Evolutionary conservation across 2,113 vertebrate species (phyloP), one percentile per base, ranked within the genome.

Genomic region (Plotosus lineatus): DNA sequence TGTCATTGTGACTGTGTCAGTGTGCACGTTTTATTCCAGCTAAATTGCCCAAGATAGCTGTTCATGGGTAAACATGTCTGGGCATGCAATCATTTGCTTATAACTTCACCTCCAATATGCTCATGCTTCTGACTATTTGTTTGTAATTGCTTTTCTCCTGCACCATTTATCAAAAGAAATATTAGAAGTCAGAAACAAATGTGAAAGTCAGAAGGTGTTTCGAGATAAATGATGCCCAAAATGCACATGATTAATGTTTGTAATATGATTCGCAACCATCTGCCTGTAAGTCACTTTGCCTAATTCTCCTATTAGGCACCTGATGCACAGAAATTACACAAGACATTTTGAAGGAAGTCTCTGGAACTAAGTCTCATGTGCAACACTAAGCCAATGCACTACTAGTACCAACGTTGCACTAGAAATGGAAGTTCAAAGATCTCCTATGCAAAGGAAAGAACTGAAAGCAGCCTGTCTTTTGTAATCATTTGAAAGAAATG

Each of bases 271-370:
- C 44, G 65, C 31, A 44, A 61, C 63, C 56, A 77, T 68, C 65
- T 83, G 66, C 75, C 75, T 58, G 81, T 80, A 36, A 51, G 69
- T 10, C 55, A n/a, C 63, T 83, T 79, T 81, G 33, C 51, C 38
- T 76, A 77, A 82, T 81, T 81, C 61, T 69, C 38, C 61, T 77
- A 74, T 76, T 68, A 77, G 51, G 71, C 74, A 85, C 74, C 84
- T 85, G 74, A 74, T 79, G 53, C 80, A 73, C 44, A 36, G 36
- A 23, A 80, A 77, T 77, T 65, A 68, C 40, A 21, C 74, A 82
- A 80, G 33, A n/a, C 51, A 55, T 71, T 83, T 21, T 69, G 33
- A 75, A 76, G 31, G 50, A 53, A 79, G 51, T 36, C 77, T 44
- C n/a, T 40, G 28, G 68, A 46, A 50, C 21, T 15, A 21, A 42